Conservation (phyloP, 2,888 invertebrate genomes). For the Achlya flavicornis region DNA sequence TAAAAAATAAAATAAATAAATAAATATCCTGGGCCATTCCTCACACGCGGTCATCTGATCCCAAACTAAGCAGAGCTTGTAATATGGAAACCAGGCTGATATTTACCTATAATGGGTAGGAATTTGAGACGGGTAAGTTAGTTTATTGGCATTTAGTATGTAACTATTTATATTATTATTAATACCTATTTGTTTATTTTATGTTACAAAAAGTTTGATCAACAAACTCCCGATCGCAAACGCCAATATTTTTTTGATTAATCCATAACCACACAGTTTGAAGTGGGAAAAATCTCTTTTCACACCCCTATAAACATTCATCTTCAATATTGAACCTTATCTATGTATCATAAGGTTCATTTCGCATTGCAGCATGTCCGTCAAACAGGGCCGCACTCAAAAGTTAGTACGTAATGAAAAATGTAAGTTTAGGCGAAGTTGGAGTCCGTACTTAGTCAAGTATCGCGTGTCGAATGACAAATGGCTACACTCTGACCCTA, state of each 20-base stretch:
- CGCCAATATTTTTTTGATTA: conserved; percentile 40
- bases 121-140: too few species aligned
- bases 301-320: not conserved
- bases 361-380: conserved; percentile 19
- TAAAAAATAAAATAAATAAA: too few species aligned
- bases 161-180: too few species aligned
- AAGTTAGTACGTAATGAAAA: conserved; percentile 65
- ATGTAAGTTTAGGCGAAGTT: conserved; percentile 65
- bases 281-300: conserved; percentile 26
- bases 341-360: conserved; percentile 20
- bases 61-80: too few species aligned
- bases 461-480: conserved; percentile 77
- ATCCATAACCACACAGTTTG: conserved; percentile 31
- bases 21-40: too few species aligned
- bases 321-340: conserved; percentile 9
- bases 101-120: too few species aligned
- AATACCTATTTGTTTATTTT: too few species aligned
- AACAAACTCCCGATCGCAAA: not conserved
- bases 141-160: too few species aligned
- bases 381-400: conserved; percentile 39
- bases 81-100: too few species aligned
- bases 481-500: conserved; percentile 54
- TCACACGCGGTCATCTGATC: too few species aligned
- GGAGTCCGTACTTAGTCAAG: conserved; percentile 58
- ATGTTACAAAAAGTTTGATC: not conserved